Evolutionary conservation across 2,888 invertebrate genomes (phyloP).

Genomic region (Anthophora plumipes): DNA sequence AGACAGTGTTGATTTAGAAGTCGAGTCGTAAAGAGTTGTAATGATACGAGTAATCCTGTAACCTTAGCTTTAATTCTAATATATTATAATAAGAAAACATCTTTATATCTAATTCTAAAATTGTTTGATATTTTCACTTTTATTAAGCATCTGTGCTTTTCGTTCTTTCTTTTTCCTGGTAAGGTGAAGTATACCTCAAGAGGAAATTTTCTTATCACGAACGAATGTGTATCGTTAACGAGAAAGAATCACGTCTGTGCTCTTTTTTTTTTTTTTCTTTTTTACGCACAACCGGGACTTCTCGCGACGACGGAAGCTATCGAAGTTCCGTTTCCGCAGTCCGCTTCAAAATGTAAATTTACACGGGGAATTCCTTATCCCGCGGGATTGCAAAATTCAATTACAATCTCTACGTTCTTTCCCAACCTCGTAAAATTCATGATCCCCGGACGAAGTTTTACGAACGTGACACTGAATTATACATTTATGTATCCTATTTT

Average conservation of each 20-base stretch:
- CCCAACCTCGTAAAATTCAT: background rate
- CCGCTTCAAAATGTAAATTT: slow-evolving; percentile 29
- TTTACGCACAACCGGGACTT: background rate
- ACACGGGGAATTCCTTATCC: background rate
- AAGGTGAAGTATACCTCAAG: background rate
- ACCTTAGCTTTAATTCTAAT: too few relatives aligned
- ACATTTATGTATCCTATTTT: background rate
- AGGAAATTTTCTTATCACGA: background rate
- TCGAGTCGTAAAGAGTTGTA: too few relatives aligned
- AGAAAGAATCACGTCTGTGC: background rate
- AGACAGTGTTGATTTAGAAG: too few relatives aligned
- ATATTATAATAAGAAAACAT: too few relatives aligned
- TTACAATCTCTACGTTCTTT: slow-evolving; percentile 13
- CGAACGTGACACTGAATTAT: background rate
- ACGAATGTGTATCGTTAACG: background rate
- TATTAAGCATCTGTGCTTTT: background rate
- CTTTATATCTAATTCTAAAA: too few relatives aligned
- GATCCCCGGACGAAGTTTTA: background rate
- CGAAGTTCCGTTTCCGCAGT: background rate
- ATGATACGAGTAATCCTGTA: too few relatives aligned
- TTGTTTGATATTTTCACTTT: background rate
- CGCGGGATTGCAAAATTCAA: slow-evolving; percentile 11
- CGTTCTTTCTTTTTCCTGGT: background rate
- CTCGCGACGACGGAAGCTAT: slow-evolving; percentile 5
- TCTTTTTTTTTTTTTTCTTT: too few relatives aligned